Conservation (phyloP, 1,140 invertebrate genomes). For the Chrysoperla carnea region DNA sequence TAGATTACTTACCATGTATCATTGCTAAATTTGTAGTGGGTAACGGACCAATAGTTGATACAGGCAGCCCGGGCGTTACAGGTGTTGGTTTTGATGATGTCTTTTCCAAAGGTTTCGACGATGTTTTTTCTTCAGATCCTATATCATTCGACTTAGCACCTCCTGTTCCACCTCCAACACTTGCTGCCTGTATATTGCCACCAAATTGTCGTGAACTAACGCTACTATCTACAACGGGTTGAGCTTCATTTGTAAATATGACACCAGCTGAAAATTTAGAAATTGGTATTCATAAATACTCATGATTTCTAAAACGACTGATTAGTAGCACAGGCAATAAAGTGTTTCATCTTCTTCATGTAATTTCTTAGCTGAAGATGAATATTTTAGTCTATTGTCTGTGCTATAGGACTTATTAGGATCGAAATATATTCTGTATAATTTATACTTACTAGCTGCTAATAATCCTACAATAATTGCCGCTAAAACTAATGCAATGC, state of each 20-base stretch:
- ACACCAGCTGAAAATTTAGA: constrained; percentile 27
- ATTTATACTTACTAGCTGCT: constrained; percentile 40
- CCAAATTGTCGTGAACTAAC: constrained; percentile 16
- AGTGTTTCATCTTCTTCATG: too few species aligned
- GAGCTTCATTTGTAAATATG: constrained; percentile 30
- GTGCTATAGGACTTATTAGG: too few species aligned
- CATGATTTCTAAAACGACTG: background rate
- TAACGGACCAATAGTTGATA: constrained; percentile 24
- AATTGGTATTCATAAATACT: background rate
- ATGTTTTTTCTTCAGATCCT: constrained; percentile 1
- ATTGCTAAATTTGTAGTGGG: constrained; percentile 27
- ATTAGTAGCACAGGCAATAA: background rate
- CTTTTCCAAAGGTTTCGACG: background rate
- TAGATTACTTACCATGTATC: constrained; percentile 16
- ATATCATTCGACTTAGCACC: constrained; percentile 1
- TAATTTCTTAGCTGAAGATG: too few species aligned
- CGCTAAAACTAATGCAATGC: constrained; percentile 35
- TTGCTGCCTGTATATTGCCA: constrained; percentile 10
- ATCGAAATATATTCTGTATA: too few species aligned
- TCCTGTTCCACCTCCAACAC: constrained; percentile 9
- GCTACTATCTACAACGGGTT: constrained; percentile 14
- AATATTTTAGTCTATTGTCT: too few species aligned
- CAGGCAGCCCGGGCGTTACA: constrained; percentile 25
- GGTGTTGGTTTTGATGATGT: constrained; percentile 9
- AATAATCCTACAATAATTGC: constrained; percentile 51